Evolutionary conservation across 92 coral and sea anemone genomes (phyloP), one percentile per base, ranked within the genome.

Genomic region (Isaurus tuberculatus): DNA sequence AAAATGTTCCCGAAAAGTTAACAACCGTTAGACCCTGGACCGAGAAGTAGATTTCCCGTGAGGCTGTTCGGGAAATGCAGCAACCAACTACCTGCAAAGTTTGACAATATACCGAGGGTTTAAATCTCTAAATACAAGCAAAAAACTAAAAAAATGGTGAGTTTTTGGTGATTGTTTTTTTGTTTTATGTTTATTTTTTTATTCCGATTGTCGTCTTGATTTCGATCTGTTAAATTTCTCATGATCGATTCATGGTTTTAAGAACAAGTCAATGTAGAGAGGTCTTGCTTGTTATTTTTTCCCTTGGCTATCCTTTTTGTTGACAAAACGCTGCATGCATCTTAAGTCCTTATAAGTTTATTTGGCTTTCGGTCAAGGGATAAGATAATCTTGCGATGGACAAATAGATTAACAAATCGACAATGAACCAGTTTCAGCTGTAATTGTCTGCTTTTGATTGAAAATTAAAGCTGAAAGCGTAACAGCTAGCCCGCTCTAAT

Each of bases 21-120:
- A 22, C 17, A 37, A 58, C 68, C 48, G 82, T 58, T 64, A 33
- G 69, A 53, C 69, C 34, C 82, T 77, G 70, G 23, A 67, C 4
- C 67, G 69, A 34, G 68, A 31, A 33, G 8, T 0, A 49, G 8
- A 44, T 11, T 60, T 88, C 78, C 86, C 69, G 85, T 84, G 37
- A 61, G 89, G 91, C 75, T 78, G 58, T 77, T 77, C 82, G 82
- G 26, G 70, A 53, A 87, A 65, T 61, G 70, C 85, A 78, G 81
- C 78, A 69, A 48, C 88, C 75, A 85, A 40, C 85, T 72, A 79
- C 90, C 83, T 78, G 85, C 72, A 70, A 90, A 92, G 90, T 92
- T 77, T 85, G 92, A 90, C 82, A 77, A 31, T 77, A 77, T 77
- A 34, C 68, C 14, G 46, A 57, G 82, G 82, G 37, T 77, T 77